Conservation (phyloP, 2,797 vertebrate species). For the Potorous gilbertii region DNA sequence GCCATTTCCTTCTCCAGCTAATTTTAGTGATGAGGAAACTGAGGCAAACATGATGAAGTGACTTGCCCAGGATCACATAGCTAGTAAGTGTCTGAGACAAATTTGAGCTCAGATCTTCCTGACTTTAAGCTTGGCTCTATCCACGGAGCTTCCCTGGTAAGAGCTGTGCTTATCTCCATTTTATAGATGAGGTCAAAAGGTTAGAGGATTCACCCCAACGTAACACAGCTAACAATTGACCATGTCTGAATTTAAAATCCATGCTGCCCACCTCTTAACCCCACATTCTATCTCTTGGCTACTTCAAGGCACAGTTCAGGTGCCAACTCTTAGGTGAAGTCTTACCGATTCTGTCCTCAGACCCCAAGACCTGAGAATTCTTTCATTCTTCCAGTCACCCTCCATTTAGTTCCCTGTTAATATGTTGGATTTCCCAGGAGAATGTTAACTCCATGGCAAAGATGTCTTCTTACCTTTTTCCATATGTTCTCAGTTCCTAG, state of each 20-base stretch:
- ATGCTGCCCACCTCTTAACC: background rate
- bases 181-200: background rate
- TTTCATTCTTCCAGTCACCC: background rate
- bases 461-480: background rate
- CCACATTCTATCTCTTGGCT: too few relatives aligned
- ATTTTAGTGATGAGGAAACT: background rate
- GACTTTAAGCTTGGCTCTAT: background rate
- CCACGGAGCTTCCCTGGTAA: background rate
- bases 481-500: background rate
- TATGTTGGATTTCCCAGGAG: background rate
- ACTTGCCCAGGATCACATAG: background rate
- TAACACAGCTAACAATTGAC: background rate
- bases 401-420: background rate
- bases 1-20: background rate
- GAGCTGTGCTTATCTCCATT: background rate
- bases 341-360: background rate
- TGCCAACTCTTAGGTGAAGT: background rate
- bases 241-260: background rate
- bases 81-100: background rate
- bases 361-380: background rate
- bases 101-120: background rate
- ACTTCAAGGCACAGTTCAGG: background rate
- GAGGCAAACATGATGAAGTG: background rate
- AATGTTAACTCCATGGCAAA: background rate
- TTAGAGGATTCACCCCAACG: background rate